Percentiles rank a stretch among this genome's conserved stretches.
Evolutionary conservation across 1,140 invertebrate genomes (phyloP).

Genomic region (Drosophila triauraria): DNA sequence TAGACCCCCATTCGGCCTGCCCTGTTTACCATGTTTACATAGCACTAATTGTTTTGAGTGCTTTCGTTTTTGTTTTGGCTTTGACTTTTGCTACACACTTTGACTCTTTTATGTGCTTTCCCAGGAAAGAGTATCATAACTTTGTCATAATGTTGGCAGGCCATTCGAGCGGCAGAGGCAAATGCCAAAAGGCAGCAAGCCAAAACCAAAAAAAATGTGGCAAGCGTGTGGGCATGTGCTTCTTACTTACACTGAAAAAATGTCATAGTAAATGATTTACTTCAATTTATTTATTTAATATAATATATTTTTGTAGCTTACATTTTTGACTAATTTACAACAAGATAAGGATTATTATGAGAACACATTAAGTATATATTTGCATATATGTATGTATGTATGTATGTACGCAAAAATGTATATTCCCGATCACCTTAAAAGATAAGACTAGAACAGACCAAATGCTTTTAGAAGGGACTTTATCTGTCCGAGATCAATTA

Average conservation of each 20-base stretch:
- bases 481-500: no score
- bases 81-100: conserved; percentile 29
- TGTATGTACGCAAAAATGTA: no score
- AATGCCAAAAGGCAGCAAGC: conserved; percentile 57
- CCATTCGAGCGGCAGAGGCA: conserved; percentile 45
- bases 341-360: neutral
- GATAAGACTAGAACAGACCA: no score
- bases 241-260: conserved; percentile 14
- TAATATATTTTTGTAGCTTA: neutral
- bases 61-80: conserved; percentile 24
- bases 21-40: conserved; percentile 4
- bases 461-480: no score
- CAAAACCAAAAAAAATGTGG: conserved; percentile 60
- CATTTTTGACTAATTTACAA: neutral
- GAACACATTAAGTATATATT: no score
- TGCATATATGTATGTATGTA: no score
- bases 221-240: conserved; percentile 50
- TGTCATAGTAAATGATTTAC: neutral
- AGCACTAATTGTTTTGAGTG: conserved; percentile 33
- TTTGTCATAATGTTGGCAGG: conserved; percentile 79
- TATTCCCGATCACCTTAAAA: no score
- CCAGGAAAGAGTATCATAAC: conserved; percentile 78
- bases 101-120: conserved; percentile 55
- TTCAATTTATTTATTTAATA: neutral
- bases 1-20: neutral